Evolutionary conservation across 2,113 vertebrate species (phyloP).

Genomic region (Channa argus): DNA sequence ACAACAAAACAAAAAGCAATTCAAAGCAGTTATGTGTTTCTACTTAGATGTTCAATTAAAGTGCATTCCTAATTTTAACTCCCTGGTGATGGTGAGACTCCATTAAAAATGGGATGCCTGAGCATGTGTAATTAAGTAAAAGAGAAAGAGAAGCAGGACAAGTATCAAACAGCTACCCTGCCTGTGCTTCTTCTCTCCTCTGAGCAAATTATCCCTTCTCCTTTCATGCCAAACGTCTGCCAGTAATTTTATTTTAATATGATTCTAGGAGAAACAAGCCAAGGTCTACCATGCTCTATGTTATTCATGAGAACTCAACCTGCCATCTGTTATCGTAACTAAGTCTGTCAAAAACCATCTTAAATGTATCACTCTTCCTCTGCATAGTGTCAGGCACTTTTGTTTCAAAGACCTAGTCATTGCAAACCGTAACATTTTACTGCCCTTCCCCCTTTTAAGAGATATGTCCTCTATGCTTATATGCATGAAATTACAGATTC

Average conservation of each 20-base stretch:
- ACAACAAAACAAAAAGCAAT: not conserved
- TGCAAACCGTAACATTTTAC: not conserved
- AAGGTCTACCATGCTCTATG: conserved; percentile 36
- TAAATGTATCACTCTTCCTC: conserved; percentile 24
- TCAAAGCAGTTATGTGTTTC: not conserved
- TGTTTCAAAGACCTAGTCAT: not conserved
- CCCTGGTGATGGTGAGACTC: conserved; percentile 1
- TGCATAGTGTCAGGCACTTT: not conserved
- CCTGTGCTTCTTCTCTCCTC: conserved; percentile 18
- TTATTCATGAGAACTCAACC: conserved; percentile 48
- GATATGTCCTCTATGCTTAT: not conserved
- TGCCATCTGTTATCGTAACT: conserved; percentile 47
- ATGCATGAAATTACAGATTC: not conserved
- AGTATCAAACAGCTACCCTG: conserved; percentile 28
- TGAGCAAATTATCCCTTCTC: conserved; percentile 28
- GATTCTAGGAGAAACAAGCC: conserved; percentile 42
- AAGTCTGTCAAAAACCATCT: conserved; percentile 35
- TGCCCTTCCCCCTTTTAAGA: not conserved
- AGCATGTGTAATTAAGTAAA: conserved; percentile 25
- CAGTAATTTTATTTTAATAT: conserved; percentile 55
- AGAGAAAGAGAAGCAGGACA: conserved; percentile 20
- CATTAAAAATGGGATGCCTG: conserved; percentile 16
- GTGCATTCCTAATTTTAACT: conserved; percentile 21
- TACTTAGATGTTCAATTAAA: conserved; percentile 16
- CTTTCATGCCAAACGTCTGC: conserved; percentile 31